Percentiles rank a stretch among this genome's conserved stretches.
phyloP scores from a whole-genome alignment of 2,113 vertebrate genomes.

The Pteropus alecto region DNA sequence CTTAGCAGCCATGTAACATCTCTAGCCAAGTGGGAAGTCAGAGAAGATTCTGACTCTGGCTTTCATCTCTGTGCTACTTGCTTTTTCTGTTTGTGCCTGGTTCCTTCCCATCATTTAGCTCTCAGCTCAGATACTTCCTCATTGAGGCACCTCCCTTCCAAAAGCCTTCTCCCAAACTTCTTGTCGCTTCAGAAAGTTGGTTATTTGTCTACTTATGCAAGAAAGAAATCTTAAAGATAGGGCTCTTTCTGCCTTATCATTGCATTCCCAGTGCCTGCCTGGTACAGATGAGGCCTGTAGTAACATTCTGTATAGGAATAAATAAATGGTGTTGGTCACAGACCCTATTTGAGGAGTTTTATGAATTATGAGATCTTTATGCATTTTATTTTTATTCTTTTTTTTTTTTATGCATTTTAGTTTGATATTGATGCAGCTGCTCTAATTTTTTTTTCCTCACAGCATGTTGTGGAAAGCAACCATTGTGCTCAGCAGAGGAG shows the following conservation, averaged over 20 bases:
- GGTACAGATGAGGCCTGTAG: not conserved
- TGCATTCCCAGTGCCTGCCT: not conserved
- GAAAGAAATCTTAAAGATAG: not conserved
- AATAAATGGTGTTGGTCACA: not conserved
- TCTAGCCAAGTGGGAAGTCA: not conserved
- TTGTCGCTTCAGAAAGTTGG: not conserved
- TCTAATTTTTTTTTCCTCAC: conserved; percentile 5
- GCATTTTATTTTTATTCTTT: not conserved
- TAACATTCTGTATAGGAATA: not conserved
- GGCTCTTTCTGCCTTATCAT: not conserved
- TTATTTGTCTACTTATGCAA: not conserved
- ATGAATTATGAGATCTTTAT: not conserved
- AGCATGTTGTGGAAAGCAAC: conserved; percentile 88
- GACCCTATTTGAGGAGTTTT: not conserved
- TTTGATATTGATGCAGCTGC: conserved; percentile 13
- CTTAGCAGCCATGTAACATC: not conserved
- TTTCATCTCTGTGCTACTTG: not conserved
- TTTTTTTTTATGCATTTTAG: not conserved
- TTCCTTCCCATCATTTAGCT: not conserved
- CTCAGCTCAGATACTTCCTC: not conserved
- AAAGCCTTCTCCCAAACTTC: not conserved
- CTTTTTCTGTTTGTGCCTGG: not conserved
- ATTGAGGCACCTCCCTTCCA: not conserved
- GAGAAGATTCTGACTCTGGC: not conserved
- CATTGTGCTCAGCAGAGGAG: conserved; percentile 85